A percentile compares a stretch with the other conserved stretches of the same genome.
These are phyloP conservation scores for Diachrysia chrysitis DNA, from an alignment of 2,888 invertebrate genomes.

Conservation along the genomic window DNA sequence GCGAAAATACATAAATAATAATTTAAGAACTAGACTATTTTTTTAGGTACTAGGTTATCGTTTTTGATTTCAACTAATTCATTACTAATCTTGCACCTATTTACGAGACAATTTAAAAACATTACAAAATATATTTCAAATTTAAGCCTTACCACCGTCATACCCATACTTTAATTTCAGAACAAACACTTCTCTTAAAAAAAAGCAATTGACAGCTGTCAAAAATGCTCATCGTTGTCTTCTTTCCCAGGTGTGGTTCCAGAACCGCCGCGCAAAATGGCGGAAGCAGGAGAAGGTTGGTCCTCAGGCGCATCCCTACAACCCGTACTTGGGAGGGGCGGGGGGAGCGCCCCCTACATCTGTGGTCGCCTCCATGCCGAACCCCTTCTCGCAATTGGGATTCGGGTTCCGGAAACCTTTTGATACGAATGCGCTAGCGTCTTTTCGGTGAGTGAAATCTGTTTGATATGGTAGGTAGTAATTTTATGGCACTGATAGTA, in stretches of 20 bases:
- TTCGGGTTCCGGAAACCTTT: conserved; percentile 93
- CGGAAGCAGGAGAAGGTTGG: conserved; percentile 97
- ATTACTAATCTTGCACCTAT: too few species aligned
- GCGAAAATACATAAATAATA: too few species aligned
- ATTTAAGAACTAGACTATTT: too few species aligned
- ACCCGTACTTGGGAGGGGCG: conserved; percentile 92
- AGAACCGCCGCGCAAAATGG: conserved; percentile 97
- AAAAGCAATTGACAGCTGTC: not conserved
- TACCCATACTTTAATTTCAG: too few species aligned
- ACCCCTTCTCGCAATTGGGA: conserved; percentile 94
- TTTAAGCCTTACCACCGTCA: too few species aligned
- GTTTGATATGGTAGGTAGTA: too few species aligned
- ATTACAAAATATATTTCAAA: too few species aligned
- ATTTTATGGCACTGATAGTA: too few species aligned
- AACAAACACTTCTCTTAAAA: too few species aligned
- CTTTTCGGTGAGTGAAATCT: conserved; percentile 90
- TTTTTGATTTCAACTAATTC: too few species aligned
- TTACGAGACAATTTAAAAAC: too few species aligned
- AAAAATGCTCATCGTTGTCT: conserved; percentile 8
- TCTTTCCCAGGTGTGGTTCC: conserved; percentile 96
- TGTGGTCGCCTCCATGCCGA: conserved; percentile 93
- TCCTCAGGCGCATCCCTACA: conserved; percentile 96
- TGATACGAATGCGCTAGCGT: conserved; percentile 91
- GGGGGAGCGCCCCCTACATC: conserved; percentile 91
- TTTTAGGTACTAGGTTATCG: too few species aligned